Percentiles rank a stretch among this genome's conserved stretches.
phyloP scores from a whole-genome alignment of 2,797 vertebrate genomes.

The Rhinoraja longicauda region DNA sequence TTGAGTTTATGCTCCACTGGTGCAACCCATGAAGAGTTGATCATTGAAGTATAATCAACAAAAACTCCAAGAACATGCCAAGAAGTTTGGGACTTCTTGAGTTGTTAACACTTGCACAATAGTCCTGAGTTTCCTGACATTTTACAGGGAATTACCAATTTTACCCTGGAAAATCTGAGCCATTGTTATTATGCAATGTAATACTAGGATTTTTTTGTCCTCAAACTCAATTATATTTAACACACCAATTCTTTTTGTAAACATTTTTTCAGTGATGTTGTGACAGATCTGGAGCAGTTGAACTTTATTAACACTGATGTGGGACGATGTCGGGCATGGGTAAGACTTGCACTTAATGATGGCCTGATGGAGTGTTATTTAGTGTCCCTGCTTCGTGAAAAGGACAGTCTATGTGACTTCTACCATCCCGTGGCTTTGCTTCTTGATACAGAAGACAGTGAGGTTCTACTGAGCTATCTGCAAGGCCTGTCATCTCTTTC shows the following conservation, averaged over 20 bases:
- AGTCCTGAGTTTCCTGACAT: too few species aligned
- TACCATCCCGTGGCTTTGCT: conserved; percentile 81
- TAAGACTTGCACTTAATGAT: conserved; percentile 84
- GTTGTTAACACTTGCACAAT: too few species aligned
- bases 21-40: too few species aligned
- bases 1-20: too few species aligned
- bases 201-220: neutral
- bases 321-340: conserved; percentile 88
- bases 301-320: conserved; percentile 81
- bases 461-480: conserved; percentile 87
- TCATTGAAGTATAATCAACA: too few species aligned
- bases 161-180: too few species aligned
- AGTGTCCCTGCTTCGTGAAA: conserved; percentile 76
- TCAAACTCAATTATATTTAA: neutral
- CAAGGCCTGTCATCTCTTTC: conserved; percentile 81
- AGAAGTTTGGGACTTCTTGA: too few species aligned
- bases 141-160: too few species aligned
- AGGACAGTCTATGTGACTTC: conserved; percentile 62
- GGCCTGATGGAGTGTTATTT: conserved; percentile 89
- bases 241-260: neutral
- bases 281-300: conserved; percentile 79
- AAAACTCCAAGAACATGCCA: too few species aligned
- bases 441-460: conserved; percentile 76
- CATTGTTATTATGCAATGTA: neutral
- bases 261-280: conserved; percentile 66